phyloP scores from a whole-genome alignment of 2,797 vertebrate species.

The Crypturellus tataupa region DNA sequence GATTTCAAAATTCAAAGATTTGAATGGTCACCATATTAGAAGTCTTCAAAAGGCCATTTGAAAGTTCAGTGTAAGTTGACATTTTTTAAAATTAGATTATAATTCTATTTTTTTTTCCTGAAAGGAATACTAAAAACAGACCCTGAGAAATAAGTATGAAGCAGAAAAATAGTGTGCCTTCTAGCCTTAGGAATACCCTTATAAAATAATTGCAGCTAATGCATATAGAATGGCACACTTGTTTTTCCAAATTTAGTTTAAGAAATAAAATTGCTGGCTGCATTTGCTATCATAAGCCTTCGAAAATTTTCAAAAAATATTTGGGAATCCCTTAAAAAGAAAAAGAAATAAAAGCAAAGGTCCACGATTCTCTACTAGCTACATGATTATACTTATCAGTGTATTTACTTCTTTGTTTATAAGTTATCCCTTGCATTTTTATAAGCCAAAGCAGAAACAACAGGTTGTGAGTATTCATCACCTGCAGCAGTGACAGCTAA shows the following conservation, averaged over 20 bases:
- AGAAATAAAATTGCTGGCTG: not conserved
- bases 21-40: not conserved
- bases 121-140: not conserved
- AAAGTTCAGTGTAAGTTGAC: not conserved
- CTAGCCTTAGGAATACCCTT: not conserved
- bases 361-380: not conserved
- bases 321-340: not conserved
- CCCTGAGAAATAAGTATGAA: not conserved
- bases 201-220: not conserved
- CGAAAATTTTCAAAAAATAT: not conserved
- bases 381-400: not conserved
- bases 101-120: not conserved
- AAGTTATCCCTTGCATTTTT: not conserved
- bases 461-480: conserved; percentile 54
- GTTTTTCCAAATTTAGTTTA: not conserved
- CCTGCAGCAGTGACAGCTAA: conserved; percentile 49
- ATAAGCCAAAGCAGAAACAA: conserved; percentile 38
- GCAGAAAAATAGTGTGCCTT: not conserved
- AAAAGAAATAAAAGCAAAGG: not conserved
- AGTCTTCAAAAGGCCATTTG: not conserved
- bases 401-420: conserved; percentile 7
- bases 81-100: not conserved
- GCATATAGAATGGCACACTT: not conserved
- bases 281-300: not conserved
- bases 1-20: not conserved